phyloP scores from a whole-genome alignment of 2,113 vertebrate genomes.

The Callocephalon fimbriatum region DNA sequence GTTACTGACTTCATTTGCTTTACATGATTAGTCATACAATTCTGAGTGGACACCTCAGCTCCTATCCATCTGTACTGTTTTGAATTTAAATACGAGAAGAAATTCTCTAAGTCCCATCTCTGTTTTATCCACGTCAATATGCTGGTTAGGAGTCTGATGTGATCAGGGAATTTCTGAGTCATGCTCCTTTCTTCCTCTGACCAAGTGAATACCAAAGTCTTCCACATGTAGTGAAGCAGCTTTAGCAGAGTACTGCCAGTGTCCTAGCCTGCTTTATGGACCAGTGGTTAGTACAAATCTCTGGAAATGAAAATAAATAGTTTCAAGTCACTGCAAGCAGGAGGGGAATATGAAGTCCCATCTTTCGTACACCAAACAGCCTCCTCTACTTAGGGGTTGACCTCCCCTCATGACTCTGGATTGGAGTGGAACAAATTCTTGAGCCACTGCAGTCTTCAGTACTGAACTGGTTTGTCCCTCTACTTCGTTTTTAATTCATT shows the following conservation, averaged over 20 bases:
- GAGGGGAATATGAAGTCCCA: not conserved
- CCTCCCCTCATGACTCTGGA: not conserved
- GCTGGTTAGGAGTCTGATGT: not conserved
- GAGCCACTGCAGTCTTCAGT: not conserved
- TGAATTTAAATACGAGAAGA: not conserved
- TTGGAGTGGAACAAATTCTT: not conserved
- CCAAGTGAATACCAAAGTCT: not conserved
- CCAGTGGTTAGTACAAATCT: not conserved
- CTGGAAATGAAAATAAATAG: not conserved
- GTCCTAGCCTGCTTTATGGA: not conserved
- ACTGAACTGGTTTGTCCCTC: not conserved
- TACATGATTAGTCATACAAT: rapidly evolving
- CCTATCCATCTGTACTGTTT: not conserved
- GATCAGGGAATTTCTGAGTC: not conserved
- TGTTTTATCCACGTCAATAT: not conserved
- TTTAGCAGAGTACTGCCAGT: not conserved
- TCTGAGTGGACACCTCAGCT: not conserved
- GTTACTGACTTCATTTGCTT: not conserved
- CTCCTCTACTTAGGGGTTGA: not conserved
- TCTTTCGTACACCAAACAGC: not conserved
- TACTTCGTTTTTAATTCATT: not conserved
- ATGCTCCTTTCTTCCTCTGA: not conserved
- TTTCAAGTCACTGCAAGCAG: not conserved
- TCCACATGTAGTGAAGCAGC: not conserved
- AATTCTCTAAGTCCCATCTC: not conserved